phyloP scores from a whole-genome alignment of 2,797 vertebrate species.

The Falco biarmicus region DNA sequence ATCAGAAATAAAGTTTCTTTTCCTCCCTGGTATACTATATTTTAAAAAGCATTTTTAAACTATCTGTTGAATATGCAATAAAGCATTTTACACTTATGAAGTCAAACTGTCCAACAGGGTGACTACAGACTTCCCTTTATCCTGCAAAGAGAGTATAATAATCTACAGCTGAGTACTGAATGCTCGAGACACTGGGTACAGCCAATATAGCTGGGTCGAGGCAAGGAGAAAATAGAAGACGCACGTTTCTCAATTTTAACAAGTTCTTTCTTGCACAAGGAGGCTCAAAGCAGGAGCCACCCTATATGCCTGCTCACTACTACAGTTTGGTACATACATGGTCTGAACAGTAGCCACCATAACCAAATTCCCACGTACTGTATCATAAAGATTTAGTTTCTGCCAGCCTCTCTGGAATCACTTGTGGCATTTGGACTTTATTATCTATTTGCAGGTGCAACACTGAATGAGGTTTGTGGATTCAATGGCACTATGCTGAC shows the following conservation, averaged over 20 bases:
- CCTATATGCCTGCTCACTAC: neutral
- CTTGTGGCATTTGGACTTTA: neutral
- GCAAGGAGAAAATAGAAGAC: neutral
- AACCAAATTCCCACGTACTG: neutral
- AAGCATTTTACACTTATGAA: neutral
- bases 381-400: neutral
- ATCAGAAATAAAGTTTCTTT: neutral
- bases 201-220: neutral
- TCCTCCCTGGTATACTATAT: neutral
- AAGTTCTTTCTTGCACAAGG: neutral
- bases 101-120: neutral
- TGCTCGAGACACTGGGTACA: neutral
- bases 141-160: neutral
- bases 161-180: neutral
- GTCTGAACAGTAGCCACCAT: neutral
- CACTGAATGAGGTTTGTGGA: neutral
- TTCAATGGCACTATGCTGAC: neutral
- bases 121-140: neutral
- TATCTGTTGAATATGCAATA: neutral
- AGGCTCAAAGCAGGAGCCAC: neutral
- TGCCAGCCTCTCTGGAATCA: neutral
- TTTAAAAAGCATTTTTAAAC: neutral
- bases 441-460: neutral
- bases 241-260: neutral
- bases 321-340: accelerated